Evolutionary conservation across 2,888 invertebrate genomes (phyloP).

Genomic region (Junonia oenone): DNA sequence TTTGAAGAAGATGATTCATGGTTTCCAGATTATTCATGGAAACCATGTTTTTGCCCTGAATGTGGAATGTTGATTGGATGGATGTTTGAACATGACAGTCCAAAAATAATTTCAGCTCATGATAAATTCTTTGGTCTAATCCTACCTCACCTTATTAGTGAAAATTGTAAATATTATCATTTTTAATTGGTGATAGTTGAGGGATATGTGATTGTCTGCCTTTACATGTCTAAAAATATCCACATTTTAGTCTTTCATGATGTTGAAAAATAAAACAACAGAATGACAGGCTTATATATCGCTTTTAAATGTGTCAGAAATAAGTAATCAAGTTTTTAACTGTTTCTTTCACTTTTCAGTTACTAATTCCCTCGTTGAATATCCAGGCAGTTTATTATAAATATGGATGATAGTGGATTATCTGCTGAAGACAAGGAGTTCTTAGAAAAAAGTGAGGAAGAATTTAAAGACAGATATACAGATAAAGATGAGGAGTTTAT

Average conservation of each 20-base stretch:
- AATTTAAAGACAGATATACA: constrained; percentile 81
- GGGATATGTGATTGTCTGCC: neutral
- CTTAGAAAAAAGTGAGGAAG: constrained; percentile 81
- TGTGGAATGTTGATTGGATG: constrained; percentile 80
- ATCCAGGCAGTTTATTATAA: constrained; percentile 31
- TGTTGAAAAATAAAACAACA: too few relatives aligned
- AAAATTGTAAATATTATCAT: constrained; percentile 52
- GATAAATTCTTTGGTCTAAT: constrained; percentile 49
- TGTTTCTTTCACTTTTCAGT: constrained; percentile 39
- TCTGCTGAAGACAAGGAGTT: constrained; percentile 80
- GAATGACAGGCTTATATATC: neutral
- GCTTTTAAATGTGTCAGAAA: neutral
- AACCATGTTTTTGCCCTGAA: constrained; percentile 75
- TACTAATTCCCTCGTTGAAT: constrained; percentile 42
- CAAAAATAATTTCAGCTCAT: constrained; percentile 28
- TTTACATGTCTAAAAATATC: too few relatives aligned
- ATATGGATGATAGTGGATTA: constrained; percentile 49
- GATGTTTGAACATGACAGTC: constrained; percentile 64
- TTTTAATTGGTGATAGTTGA: neutral
- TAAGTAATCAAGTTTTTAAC: neutral
- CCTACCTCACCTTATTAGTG: constrained; percentile 47
- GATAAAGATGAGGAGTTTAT: constrained; percentile 82
- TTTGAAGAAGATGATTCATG: constrained; percentile 76
- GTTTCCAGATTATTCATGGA: constrained; percentile 81
- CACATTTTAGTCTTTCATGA: too few relatives aligned